Evolutionary conservation across 2,113 vertebrate genomes (phyloP), one percentile per base, ranked within the genome.

Genomic region (Enhydra lutris): DNA sequence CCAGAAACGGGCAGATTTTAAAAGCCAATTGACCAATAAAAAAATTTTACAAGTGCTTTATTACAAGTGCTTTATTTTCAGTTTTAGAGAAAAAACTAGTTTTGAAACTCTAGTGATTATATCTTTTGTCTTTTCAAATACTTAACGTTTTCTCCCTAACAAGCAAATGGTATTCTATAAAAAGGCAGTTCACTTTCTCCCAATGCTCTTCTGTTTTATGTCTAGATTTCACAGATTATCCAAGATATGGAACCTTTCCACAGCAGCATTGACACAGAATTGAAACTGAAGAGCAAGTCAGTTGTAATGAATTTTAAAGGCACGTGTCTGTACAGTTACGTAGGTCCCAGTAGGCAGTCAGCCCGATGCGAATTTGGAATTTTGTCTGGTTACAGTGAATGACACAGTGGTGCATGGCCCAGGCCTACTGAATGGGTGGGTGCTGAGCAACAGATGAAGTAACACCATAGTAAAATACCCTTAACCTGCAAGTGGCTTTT

Each of bases 271-370:
- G 50, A 87, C 76, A 67, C 26, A 88, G 36, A 95, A 94, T 84
- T 89, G 81, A 83, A 83, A 79, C n/a, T 92, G 84, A 89, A 93
- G 69, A 34, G 20, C 29, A 57, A 93, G 85, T 61, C 12, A 73
- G 18, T 89, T 93, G 85, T 92, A 86, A 36, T 95, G 87, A 78
- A 57, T 88, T 59, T 94, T 91, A 89, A 96, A 97, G 89, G 67
- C 88, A 86, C 0, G 0, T 86, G 42, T 74, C 34, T 81, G 12
- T 21, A 21, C 18, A 52, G 20, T 65, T 73, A 24, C 13, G 6
- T 97, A 81, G 80, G 42, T 67, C 36, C 18, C 57, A 14, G 36
- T 59, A 47, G 50, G 34, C 52, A 50, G 84, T 31, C 59, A 69
- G 55, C 31, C 26, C 24, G 55, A 4, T 50, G 23, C 24, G 63